Evolutionary conservation across 2,888 invertebrate species (phyloP), one percentile per base, ranked within the genome.

Genomic region (Drosophila heteroneura): DNA sequence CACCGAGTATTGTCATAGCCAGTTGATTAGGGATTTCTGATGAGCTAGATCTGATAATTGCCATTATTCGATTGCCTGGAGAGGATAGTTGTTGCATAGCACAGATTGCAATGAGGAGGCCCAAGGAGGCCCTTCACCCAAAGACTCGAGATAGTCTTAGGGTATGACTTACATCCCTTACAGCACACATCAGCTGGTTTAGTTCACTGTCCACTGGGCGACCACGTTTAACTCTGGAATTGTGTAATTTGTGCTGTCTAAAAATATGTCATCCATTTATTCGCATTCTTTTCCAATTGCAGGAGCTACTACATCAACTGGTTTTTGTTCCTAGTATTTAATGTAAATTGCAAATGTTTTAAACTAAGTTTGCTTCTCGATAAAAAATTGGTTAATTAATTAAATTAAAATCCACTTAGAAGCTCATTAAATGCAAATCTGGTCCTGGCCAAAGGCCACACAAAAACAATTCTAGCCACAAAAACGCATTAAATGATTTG

Each of bases 341-440:
- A 74, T 69, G 59, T 47, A 37, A 68, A 54, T 54, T 60, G 14
- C 10, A 41, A 37, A 76, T 56, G 16, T 19, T 69, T 77, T 69
- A 63, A 77, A 69, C 69, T 56, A 67, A 79, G 64, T 63, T 52
- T 49, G n/a, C 32, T 52, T 26, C n/a, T 33, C 28, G 22, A 3
- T 5, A 65, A 58, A 76, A 74, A 76, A 66, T 57, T 44, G 56
- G 57, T 70, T 60, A 82, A 82, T 89, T 85, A 85, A 90, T 85
- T 85, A 83, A 85, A 85, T 85, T 85, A 90, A 85, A 90, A 90
- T 85, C 88, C 85, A 90, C 81, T 85, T 90, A 82, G 85, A 79
- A 88, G 90, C 85, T 90, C 88, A 85, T 85, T 85, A 85, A 85
- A 85, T 88, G 88, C 81, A 88, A 85, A 85, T 88, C 90, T 81